These are phyloP conservation scores for Drosophila funebris DNA, from an alignment of 1,140 invertebrate species.

Conservation along the genomic window DNA sequence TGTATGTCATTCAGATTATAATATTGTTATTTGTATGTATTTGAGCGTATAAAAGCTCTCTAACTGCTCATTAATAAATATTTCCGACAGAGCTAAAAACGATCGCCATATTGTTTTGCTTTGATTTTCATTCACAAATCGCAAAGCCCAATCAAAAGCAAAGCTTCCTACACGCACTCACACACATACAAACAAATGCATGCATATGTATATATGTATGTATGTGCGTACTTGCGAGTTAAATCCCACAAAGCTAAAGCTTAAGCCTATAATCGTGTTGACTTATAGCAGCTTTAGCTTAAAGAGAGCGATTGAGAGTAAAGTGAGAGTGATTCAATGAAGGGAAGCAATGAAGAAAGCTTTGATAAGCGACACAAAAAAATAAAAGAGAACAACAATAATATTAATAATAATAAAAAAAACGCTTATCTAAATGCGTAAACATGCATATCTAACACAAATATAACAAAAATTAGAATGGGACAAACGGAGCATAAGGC, in stretches of 20 bases:
- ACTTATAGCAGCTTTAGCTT: slow-evolving; percentile 2
- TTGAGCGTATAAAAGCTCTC: slow-evolving; percentile 1
- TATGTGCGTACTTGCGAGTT: not conserved
- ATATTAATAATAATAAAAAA: slow-evolving; percentile 1
- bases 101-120: slow-evolving; percentile 31
- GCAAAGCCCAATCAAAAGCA: slow-evolving; percentile 18
- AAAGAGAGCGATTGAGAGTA: not conserved
- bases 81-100: not conserved
- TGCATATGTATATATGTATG: not conserved
- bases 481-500: not conserved
- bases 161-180: not conserved
- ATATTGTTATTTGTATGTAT: not conserved
- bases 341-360: not conserved
- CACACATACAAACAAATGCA: not conserved
- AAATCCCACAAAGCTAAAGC: slow-evolving; percentile 2
- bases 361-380: slow-evolving; percentile 11
- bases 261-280: slow-evolving; percentile 30
- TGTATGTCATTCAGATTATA: not conserved
- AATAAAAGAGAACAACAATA: not conserved
- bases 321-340: not conserved
- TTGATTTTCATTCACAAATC: slow-evolving; percentile 41
- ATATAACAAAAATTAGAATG: slow-evolving; percentile 17
- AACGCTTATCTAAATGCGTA: slow-evolving; percentile 42
- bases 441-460: slow-evolving; percentile 46
- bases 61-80: slow-evolving; percentile 15